Conservation (phyloP, 2,113 vertebrate species). For the Ictalurus punctatus region DNA sequence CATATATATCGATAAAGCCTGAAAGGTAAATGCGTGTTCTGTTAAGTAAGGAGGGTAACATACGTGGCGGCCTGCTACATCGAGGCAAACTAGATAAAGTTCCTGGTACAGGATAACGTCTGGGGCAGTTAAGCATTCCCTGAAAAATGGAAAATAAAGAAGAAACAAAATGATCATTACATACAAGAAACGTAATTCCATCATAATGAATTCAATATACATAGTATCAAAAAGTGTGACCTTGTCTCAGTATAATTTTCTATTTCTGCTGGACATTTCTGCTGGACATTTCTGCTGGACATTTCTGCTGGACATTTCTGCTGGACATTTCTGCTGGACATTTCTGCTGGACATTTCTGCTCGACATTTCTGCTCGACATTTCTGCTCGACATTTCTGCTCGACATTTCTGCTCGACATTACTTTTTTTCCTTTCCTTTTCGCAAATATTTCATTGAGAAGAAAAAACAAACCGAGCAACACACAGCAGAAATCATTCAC, state of each 20-base stretch:
- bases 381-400: no score
- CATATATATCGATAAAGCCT: not conserved
- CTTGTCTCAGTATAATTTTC: not conserved
- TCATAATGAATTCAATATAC: not conserved
- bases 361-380: no score
- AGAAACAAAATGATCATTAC: not conserved
- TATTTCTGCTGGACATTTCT: not conserved
- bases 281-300: no score
- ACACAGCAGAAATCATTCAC: no score
- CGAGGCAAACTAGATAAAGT: conserved; percentile 72
- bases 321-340: not conserved
- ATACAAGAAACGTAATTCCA: not conserved
- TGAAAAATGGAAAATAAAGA: conserved; percentile 44
- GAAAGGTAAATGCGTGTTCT: not conserved
- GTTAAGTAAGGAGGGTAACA: conserved; percentile 19
- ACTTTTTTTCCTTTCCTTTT: no score
- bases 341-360: no score
- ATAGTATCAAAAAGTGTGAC: not conserved
- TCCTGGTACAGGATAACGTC: conserved; percentile 74
- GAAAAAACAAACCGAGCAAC: no score
- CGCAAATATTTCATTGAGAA: no score
- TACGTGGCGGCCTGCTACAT: conserved; percentile 69
- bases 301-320: no score
- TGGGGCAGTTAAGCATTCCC: conserved; percentile 72
- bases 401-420: no score